Evolutionary conservation across 1,140 invertebrate species (phyloP), one percentile per base, ranked within the genome.

Genomic region (Dufourea novaeangliae): DNA sequence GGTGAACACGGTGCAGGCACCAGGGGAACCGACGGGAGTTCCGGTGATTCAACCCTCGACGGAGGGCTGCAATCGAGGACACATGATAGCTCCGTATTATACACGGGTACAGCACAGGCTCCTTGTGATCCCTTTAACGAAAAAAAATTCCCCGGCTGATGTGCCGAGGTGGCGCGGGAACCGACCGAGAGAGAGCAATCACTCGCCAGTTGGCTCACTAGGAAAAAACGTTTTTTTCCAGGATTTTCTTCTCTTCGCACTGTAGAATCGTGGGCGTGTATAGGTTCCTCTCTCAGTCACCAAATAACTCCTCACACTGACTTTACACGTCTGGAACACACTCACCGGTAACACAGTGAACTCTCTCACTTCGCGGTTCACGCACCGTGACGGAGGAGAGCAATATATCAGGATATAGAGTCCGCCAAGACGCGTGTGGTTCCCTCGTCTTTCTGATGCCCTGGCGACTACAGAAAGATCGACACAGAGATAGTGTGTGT

Each of bases 21-120:
- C 34, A 22, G 8, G 17, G 2, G n/a, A 22, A 39, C 32, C 64
- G 61, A 73, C 57, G 61, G 27, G 46, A 22, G 59, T 54, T 70
- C 64, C 81, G 63, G 5, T 17, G 54, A 44, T 54, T 84, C 37
- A 81, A 78, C 79, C 75, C 82, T 82, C 83, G n/a, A 84, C 50
- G 44, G 83, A 84, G 83, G 84, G 82, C 39, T 70, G 80, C 79
- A 52, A 75, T 82, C 63, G 79, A 71, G 63, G 75, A 82, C 44
- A 64, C 84, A 85, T 85, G 75, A 82, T 82, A 44, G 39, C 74
- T 54, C 44, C 63, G 63, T 32, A 34, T 34, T n/a, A 54, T 46
- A 46, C 46, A 44, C 14, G n/a, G 63, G 17, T 72, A 25, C 32
- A 25, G 71, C n/a, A n/a, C n/a, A n/a, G n/a, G n/a, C 68, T 73